Percentiles rank a stretch among this genome's conserved stretches.
Evolutionary conservation across 2,113 vertebrate species (phyloP).

Genomic region (Seriola rivoliana): DNA sequence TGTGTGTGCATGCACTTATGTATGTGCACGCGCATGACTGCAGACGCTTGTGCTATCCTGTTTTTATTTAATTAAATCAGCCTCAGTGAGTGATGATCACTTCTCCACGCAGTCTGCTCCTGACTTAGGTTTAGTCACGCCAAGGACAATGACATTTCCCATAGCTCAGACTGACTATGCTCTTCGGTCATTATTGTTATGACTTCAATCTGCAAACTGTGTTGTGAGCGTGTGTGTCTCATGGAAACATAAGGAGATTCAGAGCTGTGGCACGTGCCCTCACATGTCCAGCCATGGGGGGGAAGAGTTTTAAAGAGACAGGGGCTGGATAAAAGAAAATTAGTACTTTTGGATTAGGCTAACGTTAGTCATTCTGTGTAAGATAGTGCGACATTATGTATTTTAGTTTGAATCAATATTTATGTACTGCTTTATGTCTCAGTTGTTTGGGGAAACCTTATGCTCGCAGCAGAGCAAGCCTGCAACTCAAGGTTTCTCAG

Average conservation of each 20-base stretch:
- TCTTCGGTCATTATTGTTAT: conserved; percentile 6
- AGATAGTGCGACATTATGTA: conserved; percentile 6
- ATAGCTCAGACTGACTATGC: conserved; percentile 4
- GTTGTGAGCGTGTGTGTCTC: conserved; percentile 13
- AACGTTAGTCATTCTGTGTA: not conserved
- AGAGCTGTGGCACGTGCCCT: conserved; percentile 29
- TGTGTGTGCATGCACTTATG: not conserved
- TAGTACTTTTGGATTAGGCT: not conserved
- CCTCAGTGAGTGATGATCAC: conserved; percentile 39
- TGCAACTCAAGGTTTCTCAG: conserved; percentile 43
- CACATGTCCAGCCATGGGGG: conserved; percentile 37
- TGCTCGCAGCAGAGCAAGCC: conserved; percentile 12
- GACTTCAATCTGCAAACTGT: conserved; percentile 7
- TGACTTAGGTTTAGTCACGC: conserved; percentile 29
- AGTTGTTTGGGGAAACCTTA: conserved; percentile 42
- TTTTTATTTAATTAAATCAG: conserved; percentile 59
- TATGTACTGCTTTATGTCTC: conserved; percentile 30
- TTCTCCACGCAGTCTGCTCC: conserved; percentile 20
- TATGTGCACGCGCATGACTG: conserved; percentile 14
- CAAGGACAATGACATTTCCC: conserved; percentile 25
- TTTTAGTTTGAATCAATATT: conserved; percentile 57
- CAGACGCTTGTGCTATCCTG: conserved; percentile 36
- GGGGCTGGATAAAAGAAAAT: conserved; percentile 17
- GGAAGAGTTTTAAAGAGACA: conserved; percentile 46
- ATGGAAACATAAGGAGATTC: not conserved